Base-by-base conservation (phyloP, 2,113 vertebrate genomes). In the Heterocephalus glaber region DNA sequence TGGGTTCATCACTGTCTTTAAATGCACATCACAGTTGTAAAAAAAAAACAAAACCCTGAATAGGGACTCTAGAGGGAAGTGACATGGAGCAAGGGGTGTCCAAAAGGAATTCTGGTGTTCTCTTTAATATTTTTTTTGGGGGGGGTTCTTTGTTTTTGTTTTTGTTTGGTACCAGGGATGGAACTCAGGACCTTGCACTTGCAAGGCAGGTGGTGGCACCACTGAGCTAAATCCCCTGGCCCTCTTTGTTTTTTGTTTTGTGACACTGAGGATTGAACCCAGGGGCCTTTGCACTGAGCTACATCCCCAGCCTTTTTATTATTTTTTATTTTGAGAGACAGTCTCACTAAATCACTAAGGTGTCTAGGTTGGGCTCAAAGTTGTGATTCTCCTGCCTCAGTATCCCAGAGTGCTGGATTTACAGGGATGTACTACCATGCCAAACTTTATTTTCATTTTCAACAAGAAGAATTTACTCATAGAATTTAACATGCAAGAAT, bases 381-480 rank as follows among this genome's bases (percentile, higher is more conserved):
- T 38, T 58, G n/a, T 58, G 54, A 58, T 58, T 22, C 20, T 72
- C 38, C 4, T 72, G 20, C 38, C 38, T 72, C 38, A 72, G 70
- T 2, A 38, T 41, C 10, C 70, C n/a, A 44, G 38, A 41, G 20
- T 44, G 14, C 65, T 63, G 61, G 19, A 4, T 20, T 70, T 72
- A 72, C 35, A 58, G 33, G 33, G 1, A 3, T n/a, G 52, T 3
- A 22, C 49, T 35, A 56, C 77, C 33, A 38, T 24, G 30, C 28
- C 28, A 9, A 24, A 33, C 17, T 20, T 17, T 47, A 60, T 66
- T 95, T 95, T 93, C 66, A 38, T 35, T 89, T 89, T 63, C 33
- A 10, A 19, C 87, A 87, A 92, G 72, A 94, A 94, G 14, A 89
- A 49, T 54, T 26, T 92, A 52, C 83, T 94, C 13, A 60, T 56